phyloP scores from a whole-genome alignment of 2,797 vertebrate species.

The Sphenodon punctatus region DNA sequence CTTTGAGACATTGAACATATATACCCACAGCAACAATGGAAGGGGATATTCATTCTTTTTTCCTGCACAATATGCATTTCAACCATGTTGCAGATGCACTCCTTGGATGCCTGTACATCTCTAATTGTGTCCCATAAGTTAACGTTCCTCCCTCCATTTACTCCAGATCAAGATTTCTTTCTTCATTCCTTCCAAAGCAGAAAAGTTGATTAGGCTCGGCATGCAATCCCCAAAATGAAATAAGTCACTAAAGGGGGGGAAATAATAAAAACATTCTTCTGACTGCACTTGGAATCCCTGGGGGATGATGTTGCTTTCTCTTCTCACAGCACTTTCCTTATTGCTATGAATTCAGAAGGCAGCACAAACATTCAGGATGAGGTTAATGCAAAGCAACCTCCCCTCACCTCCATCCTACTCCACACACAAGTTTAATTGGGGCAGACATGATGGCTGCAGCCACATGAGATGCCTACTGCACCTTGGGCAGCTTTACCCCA shows the following conservation, averaged over 20 bases:
- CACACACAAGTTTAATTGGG: too few species aligned
- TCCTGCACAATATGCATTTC: not conserved
- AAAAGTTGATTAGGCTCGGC: too few species aligned
- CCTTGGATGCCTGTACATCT: not conserved
- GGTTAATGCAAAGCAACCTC: not conserved
- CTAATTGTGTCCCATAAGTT: not conserved
- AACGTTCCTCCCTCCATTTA: not conserved
- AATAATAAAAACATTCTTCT: not conserved
- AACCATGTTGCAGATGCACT: not conserved
- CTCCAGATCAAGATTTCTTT: not conserved
- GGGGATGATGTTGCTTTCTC: not conserved
- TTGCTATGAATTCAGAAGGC: not conserved
- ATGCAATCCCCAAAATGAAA: not conserved
- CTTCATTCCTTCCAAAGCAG: too few species aligned
- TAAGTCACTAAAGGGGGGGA: not conserved
- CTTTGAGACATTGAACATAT: not conserved
- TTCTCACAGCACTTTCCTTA: not conserved
- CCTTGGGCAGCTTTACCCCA: too few species aligned
- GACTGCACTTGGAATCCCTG: not conserved
- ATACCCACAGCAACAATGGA: not conserved
- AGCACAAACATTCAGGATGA: not conserved
- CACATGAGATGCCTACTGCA: too few species aligned
- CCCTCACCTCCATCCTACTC: too few species aligned
- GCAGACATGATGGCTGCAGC: too few species aligned
- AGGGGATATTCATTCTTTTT: not conserved